Conservation (phyloP, 1,140 invertebrate species). For the Leptopilina boulardi region DNA sequence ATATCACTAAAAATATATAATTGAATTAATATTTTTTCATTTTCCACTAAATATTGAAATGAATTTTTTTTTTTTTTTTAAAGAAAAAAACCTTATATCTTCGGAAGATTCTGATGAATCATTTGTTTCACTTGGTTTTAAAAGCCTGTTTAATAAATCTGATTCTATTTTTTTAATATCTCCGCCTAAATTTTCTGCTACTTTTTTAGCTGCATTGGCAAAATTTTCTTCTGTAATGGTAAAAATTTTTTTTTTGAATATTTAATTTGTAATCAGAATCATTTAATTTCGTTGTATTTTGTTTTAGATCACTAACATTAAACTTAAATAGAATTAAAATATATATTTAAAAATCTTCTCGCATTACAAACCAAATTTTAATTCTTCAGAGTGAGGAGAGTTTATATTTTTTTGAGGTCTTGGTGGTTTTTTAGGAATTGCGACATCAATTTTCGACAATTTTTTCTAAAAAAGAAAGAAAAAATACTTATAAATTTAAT, state of each 20-base stretch:
- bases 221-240: constrained; percentile 69
- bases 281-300: not conserved
- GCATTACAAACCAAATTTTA: not conserved
- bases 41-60: constrained; percentile 35
- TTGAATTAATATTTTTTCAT: constrained; percentile 39
- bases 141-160: constrained; percentile 68
- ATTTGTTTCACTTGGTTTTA: constrained; percentile 15
- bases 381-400: constrained; percentile 18
- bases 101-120: constrained; percentile 53
- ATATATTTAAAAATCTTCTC: no score
- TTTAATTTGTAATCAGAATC: no score
- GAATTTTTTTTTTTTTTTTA: constrained; percentile 53
- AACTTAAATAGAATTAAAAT: no score
- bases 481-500: constrained; percentile 20
- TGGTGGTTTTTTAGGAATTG: not conserved
- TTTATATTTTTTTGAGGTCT: constrained; percentile 45
- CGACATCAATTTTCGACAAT: constrained; percentile 1
- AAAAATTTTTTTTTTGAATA: constrained; percentile 37
- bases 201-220: constrained; percentile 80
- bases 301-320: no score
- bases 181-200: constrained; percentile 81
- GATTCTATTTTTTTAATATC: constrained; percentile 83
- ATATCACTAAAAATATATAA: constrained; percentile 78
- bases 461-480: constrained; percentile 17
- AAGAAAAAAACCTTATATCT: constrained; percentile 53